Conservation (phyloP, 2,797 vertebrate species). For the Lepus oiostolus region DNA sequence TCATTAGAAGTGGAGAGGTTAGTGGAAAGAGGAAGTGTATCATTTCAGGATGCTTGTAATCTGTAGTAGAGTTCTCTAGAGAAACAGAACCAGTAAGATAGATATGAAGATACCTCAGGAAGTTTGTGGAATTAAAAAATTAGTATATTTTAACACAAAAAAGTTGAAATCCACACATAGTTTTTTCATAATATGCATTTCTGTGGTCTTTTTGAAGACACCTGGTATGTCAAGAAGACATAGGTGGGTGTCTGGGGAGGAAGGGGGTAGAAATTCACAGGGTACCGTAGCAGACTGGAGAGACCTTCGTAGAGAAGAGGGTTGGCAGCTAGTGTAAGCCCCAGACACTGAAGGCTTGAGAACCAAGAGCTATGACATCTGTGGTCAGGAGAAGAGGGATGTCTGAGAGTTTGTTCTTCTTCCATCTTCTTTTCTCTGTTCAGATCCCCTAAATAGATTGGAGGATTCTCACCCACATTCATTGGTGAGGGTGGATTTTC, state of each 20-base stretch:
- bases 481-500: background rate
- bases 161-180: no score
- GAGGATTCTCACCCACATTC: background rate
- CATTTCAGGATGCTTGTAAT: background rate
- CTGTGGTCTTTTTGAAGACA: no score
- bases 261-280: no score
- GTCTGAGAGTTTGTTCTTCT: background rate
- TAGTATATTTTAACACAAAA: no score
- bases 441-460: background rate
- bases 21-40: background rate
- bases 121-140: no score
- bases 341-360: background rate
- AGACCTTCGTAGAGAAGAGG: background rate
- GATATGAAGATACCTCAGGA: background rate
- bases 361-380: background rate
- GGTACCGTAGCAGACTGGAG: no score
- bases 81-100: background rate
- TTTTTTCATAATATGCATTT: background rate
- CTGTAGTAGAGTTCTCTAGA: background rate
- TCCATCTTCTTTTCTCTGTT: background rate
- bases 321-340: background rate
- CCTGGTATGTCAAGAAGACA: no score
- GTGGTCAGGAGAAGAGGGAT: background rate
- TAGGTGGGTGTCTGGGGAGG: no score
- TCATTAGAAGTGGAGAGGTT: slow-evolving; percentile 31